These are phyloP conservation scores for Cerastis rubricosa DNA, from an alignment of 2,888 invertebrate genomes.

Conservation along the genomic window DNA sequence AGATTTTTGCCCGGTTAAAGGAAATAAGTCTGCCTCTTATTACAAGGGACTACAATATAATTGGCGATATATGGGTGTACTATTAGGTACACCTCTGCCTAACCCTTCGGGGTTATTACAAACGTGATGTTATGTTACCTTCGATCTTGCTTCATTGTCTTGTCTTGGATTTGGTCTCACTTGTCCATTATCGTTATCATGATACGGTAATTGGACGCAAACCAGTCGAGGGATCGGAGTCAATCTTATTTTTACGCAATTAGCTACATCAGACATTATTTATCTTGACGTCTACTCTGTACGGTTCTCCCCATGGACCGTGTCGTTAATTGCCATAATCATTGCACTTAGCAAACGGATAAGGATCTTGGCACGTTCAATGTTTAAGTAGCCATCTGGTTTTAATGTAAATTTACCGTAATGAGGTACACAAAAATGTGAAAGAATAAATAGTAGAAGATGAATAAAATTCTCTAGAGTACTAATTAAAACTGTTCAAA, in stretches of 20 bases:
- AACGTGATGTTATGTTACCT: neutral
- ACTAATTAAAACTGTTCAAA: constrained; percentile 9
- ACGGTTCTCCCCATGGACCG: constrained; percentile 35
- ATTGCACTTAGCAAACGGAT: constrained; percentile 46
- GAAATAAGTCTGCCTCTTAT: neutral
- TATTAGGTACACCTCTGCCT: neutral
- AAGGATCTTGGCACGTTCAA: constrained; percentile 26
- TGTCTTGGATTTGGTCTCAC: neutral
- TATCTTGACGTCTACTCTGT: constrained; percentile 12
- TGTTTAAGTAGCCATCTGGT: neutral
- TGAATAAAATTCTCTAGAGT: neutral
- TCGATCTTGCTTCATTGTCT: neutral
- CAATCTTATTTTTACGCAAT: constrained; percentile 55
- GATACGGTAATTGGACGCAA: constrained; percentile 5
- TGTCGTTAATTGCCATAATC: constrained; percentile 42
- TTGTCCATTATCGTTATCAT: constrained; percentile 31
- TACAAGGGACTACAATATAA: neutral
- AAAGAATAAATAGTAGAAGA: neutral
- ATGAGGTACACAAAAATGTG: neutral
- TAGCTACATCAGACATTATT: constrained; percentile 36
- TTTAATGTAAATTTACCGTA: neutral
- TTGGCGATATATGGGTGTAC: neutral
- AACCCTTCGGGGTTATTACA: neutral
- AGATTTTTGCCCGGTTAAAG: neutral
- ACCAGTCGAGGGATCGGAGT: constrained; percentile 2